These are phyloP conservation scores for Drosophila hydei DNA, from an alignment of 1,140 invertebrate species.

Conservation along the genomic window DNA sequence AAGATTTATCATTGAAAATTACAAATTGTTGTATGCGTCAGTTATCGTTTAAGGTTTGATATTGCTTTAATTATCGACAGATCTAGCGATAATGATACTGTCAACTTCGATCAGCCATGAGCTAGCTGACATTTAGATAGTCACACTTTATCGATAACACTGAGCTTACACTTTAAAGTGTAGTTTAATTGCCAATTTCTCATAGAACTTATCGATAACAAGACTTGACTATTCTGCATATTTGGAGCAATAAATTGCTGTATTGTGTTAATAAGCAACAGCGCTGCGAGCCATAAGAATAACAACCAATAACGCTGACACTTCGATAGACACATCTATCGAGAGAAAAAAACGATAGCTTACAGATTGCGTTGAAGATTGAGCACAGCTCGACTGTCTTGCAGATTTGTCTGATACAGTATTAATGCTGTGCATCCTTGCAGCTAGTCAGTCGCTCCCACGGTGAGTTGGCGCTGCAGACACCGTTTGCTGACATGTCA, in stretches of 20 bases:
- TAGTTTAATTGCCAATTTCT: too few species aligned
- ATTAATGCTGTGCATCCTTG: conserved; percentile 2
- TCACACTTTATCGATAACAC: too few species aligned
- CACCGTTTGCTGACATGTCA: conserved; percentile 75
- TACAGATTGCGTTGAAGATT: background rate
- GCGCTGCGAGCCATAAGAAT: background rate
- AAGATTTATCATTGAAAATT: too few species aligned
- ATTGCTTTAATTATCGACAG: too few species aligned
- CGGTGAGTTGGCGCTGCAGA: conserved; percentile 42
- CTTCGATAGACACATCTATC: background rate
- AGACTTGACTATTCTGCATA: background rate
- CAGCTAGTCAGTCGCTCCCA: background rate
- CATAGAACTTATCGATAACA: background rate
- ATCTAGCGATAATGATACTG: too few species aligned
- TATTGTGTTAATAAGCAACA: too few species aligned
- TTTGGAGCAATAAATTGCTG: background rate
- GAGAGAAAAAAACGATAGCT: background rate
- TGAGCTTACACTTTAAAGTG: too few species aligned
- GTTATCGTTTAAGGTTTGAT: background rate
- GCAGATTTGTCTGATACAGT: background rate
- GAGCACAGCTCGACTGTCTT: background rate
- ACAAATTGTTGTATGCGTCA: too few species aligned
- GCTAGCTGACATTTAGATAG: too few species aligned
- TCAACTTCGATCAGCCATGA: too few species aligned
- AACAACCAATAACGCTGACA: background rate